phyloP scores from a whole-genome alignment of 1,140 invertebrate genomes.

The Drosophila ogumai region DNA sequence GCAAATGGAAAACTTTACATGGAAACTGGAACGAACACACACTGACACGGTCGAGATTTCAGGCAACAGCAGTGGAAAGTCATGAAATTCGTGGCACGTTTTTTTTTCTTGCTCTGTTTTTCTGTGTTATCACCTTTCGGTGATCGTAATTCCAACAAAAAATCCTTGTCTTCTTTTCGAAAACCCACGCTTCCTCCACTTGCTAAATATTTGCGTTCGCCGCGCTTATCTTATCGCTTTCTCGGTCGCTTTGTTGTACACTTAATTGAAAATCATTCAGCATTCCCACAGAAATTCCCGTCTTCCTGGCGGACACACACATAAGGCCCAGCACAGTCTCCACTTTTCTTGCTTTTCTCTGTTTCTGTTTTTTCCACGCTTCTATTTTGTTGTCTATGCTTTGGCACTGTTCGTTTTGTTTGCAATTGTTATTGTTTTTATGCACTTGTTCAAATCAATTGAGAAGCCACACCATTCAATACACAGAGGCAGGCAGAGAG shows the following conservation, averaged over 20 bases:
- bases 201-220: conserved; percentile 50
- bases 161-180: conserved; percentile 40
- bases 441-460: conserved; percentile 82
- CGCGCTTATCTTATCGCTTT: conserved; percentile 66
- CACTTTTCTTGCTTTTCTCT: conserved; percentile 32
- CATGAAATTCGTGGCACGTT: conserved; percentile 42
- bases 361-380: conserved; percentile 28
- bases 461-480: conserved; percentile 57
- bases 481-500: conserved; percentile 17
- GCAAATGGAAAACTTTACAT: conserved; percentile 36
- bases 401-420: conserved; percentile 61
- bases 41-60: conserved; percentile 10
- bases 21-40: conserved; percentile 25
- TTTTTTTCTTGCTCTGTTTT: conserved; percentile 8
- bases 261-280: conserved; percentile 66
- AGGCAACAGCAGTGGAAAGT: conserved; percentile 31
- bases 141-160: conserved; percentile 49
- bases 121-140: conserved; percentile 32
- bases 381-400: conserved; percentile 40
- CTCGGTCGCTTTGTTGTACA: conserved; percentile 58
- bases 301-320: conserved; percentile 45
- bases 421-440: conserved; percentile 72
- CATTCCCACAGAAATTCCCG: conserved; percentile 38
- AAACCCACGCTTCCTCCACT: conserved; percentile 46
- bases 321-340: conserved; percentile 17